Evolutionary conservation across 1,140 invertebrate species (phyloP), one percentile per base, ranked within the genome.

Genomic region (Leptinotarsa undecemlineata): DNA sequence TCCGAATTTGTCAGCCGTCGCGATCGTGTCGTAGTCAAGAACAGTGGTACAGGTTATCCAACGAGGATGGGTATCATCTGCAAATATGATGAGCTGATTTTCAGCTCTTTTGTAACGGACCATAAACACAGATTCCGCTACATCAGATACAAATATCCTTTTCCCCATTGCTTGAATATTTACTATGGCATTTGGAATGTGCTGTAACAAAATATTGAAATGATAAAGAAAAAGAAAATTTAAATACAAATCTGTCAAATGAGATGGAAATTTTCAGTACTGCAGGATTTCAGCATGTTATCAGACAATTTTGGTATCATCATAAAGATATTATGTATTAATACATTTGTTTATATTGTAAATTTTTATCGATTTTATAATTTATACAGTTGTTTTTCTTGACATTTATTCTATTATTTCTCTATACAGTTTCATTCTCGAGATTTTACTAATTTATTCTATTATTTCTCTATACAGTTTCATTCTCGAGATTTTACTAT

Each of bases 1-100:
- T n/a, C 98, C 98, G 90, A 99, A 99, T 86, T 99, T 99, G 85
- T 99, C 98, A 3, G 95, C 96, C 48, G 95, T 92, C 0, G 97
- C 97, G 23, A 99, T 92, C 3, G 98, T 99, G 81, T 98, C 95
- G 81, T 98, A 99, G 87, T 99, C 98, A 17, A 99, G 85, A n/a
- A 99, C 88, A 79, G 92, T 93, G 0, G 94, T 94, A 47, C 94
- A 92, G 0, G 97, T 99, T 2, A 99, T 92, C 95, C 96, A 99
- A 68, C 98, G 88, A 0, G 98, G 98, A 87, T 96, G 94, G 0
- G 96, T 98, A 82, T 99, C 98, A 86, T 99, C 98, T 4, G 97
- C 96, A 86, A 99, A 99, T 61, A 99, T 95, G 48, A 99, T 97
- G 57, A 99, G 87, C 82, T 99, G 97, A 87, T 99, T 99, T 84